Evolutionary conservation across 2,888 invertebrate species (phyloP).

Genomic region (Nymphalis polychloros): DNA sequence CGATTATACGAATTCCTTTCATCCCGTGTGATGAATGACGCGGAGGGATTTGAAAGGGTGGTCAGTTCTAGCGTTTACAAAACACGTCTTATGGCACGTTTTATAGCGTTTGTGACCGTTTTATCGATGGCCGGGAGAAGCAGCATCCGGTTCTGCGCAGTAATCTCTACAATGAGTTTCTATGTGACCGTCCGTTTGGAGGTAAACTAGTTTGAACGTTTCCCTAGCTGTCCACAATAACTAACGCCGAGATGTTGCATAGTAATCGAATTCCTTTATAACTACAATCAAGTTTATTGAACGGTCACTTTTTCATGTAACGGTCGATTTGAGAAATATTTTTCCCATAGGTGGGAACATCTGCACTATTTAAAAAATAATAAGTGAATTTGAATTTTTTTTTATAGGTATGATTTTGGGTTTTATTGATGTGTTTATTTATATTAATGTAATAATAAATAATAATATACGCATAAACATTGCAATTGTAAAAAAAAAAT

Average conservation of each 20-base stretch:
- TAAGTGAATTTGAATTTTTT: background rate
- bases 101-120: slow-evolving; percentile 71
- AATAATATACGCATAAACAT: too few relatives aligned
- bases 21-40: slow-evolving; percentile 70
- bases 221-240: slow-evolving; percentile 59
- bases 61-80: slow-evolving; percentile 66
- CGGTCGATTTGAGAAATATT: slow-evolving; percentile 43
- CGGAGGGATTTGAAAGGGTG: slow-evolving; percentile 60
- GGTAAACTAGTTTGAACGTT: slow-evolving; percentile 75
- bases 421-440: too few relatives aligned
- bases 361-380: slow-evolving; percentile 15
- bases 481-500: too few relatives aligned
- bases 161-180: slow-evolving; percentile 72
- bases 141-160: slow-evolving; percentile 80
- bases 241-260: slow-evolving; percentile 60
- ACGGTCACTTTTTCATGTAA: slow-evolving; percentile 61
- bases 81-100: slow-evolving; percentile 69
- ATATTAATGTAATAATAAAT: too few relatives aligned
- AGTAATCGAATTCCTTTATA: slow-evolving; percentile 75
- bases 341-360: slow-evolving; percentile 38
- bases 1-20: slow-evolving; percentile 70
- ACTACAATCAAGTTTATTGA: slow-evolving; percentile 63
- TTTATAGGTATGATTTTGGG: too few relatives aligned
- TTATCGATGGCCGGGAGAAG: slow-evolving; percentile 66
- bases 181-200: slow-evolving; percentile 68